Evolutionary conservation across 2,888 invertebrate genomes (phyloP), one percentile per base, ranked within the genome.

Genomic region (Sesamia inferens): DNA sequence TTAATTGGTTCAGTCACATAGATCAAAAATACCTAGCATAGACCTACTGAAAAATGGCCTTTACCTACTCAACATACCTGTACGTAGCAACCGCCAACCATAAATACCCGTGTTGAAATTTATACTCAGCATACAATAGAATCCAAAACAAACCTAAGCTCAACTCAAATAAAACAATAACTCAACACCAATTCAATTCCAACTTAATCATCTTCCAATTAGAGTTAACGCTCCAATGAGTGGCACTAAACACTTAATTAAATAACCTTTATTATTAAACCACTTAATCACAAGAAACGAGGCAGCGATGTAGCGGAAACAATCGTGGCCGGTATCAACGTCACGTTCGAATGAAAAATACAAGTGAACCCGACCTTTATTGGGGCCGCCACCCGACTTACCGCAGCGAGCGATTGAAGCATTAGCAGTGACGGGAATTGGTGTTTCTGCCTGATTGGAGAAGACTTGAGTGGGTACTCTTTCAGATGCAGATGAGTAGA

Each of bases 271-370:
- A 68, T 81, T 83, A 83, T 72, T 74, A 66, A 79, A 70, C 69
- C 71, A 77, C 77, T 84, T 79, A 77, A 85, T 84, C 79, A 77
- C 61, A 59, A 44, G 76, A 62, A 77, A 81, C 68, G 71, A 71
- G 74, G 54, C 66, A 64, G 44, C 73, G 66, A 62, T 71, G 71
- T 76, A 71, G 63, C 59, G 71, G 72, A 80, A 76, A 79, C 69
- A 79, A 76, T 73, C 73, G 64, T 24, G 62, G 55, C 55, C 19
- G 31, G 72, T 74, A 74, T 82, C 73, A 73, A 79, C 76, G 74
- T 81, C 81, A 85, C 85, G 85, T 83, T 64, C 76, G 57, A 74
- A 85, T 86, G 83, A 83, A 85, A 85, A 85, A 86, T 85, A 82
- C 74, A 65, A 47, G 69, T 69, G 59, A 69, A 63, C 54, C 51